Conservation (phyloP, 1,140 invertebrate species). For the Drosophila sp. region DNA sequence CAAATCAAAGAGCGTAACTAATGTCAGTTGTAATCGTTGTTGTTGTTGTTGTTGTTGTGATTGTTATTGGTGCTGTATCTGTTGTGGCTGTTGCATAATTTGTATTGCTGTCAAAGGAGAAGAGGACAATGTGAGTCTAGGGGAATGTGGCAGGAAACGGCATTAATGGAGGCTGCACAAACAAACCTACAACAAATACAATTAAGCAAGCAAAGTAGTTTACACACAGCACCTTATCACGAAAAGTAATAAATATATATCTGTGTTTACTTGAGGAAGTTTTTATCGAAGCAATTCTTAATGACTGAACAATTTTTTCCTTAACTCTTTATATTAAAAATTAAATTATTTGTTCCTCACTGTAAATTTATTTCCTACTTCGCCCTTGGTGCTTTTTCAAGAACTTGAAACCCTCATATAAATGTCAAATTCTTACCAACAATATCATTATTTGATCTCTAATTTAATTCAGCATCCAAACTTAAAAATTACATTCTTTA, state of each 20-base stretch:
- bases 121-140: not conserved
- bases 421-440: no score
- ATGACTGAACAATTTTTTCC: no score
- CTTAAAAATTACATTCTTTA: no score
- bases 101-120: slow-evolving; percentile 62
- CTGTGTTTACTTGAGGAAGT: no score
- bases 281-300: no score
- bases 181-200: slow-evolving; percentile 13
- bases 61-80: slow-evolving; percentile 48
- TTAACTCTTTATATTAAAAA: no score
- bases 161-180: slow-evolving; percentile 39
- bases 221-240: slow-evolving; percentile 19
- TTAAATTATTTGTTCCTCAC: no score
- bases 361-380: no score
- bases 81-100: slow-evolving; percentile 72
- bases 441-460: no score
- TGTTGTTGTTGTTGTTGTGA: slow-evolving; percentile 52
- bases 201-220: slow-evolving; percentile 27
- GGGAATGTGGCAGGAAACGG: slow-evolving; percentile 47
- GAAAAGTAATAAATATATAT: not conserved
- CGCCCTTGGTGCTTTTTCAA: no score
- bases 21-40: slow-evolving; percentile 54
- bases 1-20: slow-evolving; percentile 77
- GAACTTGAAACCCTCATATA: no score
- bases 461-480: no score